Conservation (phyloP, 2,888 invertebrate genomes). For the Thera britannica region DNA sequence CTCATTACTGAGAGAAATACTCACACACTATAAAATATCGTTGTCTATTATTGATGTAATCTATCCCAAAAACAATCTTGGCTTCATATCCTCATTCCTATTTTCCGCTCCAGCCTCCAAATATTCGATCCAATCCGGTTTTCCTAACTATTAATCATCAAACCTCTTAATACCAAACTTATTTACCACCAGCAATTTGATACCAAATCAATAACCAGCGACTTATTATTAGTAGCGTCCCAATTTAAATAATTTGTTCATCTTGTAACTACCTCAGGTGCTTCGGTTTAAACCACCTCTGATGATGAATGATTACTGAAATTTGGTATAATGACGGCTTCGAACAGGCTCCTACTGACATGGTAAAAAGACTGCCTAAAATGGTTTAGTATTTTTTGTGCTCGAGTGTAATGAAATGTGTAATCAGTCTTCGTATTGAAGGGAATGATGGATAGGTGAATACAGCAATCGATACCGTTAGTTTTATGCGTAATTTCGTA, state of each 20-base stretch:
- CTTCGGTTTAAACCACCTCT: conserved; percentile 65
- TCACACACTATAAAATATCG: too few species aligned
- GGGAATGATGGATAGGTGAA: conserved; percentile 48
- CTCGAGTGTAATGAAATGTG: conserved; percentile 64
- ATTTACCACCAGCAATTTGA: conserved; percentile 39
- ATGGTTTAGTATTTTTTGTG: conserved; percentile 38
- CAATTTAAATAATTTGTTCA: conserved; percentile 54
- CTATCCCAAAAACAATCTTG: neutral
- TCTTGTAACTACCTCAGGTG: conserved; percentile 67
- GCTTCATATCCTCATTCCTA: conserved; percentile 5
- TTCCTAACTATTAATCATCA: conserved; percentile 34
- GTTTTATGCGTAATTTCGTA: neutral
- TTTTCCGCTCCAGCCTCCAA: conserved; percentile 11
- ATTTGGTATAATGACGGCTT: conserved; percentile 78
- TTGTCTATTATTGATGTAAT: neutral
- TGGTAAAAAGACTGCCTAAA: conserved; percentile 57
- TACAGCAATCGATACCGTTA: neutral
- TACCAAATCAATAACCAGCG: conserved; percentile 45
- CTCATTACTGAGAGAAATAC: too few species aligned
- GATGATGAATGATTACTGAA: conserved; percentile 83
- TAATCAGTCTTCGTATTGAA: conserved; percentile 58
- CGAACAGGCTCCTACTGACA: conserved; percentile 63
- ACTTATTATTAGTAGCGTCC: conserved; percentile 55
- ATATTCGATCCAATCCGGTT: conserved; percentile 12
- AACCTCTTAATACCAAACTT: conserved; percentile 41